A percentile compares a stretch with the other conserved stretches of the same genome.
Evolutionary conservation across 2,113 vertebrate genomes (phyloP).

Genomic region (Nematolebias whitei): DNA sequence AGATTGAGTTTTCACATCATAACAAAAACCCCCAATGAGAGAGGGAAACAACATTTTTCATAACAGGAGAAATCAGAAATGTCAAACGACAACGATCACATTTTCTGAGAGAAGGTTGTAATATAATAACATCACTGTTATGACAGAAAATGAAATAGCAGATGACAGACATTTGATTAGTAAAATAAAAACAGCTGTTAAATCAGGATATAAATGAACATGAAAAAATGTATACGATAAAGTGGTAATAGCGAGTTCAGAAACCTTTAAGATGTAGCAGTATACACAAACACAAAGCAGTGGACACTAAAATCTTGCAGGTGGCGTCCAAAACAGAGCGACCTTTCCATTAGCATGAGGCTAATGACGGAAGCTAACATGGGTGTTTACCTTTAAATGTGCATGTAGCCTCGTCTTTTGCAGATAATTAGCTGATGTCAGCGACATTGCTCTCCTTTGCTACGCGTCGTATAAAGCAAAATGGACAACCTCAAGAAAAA

Average conservation of each 20-base stretch:
- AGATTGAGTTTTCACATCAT: background rate
- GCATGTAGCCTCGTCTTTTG: conserved; percentile 31
- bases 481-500: background rate
- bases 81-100: conserved; percentile 19
- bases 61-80: conserved; percentile 22
- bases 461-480: background rate
- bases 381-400: conserved; percentile 70
- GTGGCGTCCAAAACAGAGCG: conserved; percentile 30
- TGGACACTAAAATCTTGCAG: background rate
- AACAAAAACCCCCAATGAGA: background rate
- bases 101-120: background rate
- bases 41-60: conserved; percentile 30
- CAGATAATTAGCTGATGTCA: conserved; percentile 13
- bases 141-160: background rate
- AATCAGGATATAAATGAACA: background rate
- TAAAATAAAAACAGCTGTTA: background rate
- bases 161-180: background rate
- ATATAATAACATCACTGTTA: background rate
- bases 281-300: background rate
- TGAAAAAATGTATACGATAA: background rate
- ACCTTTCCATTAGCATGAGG: conserved; percentile 42
- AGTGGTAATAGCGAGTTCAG: background rate
- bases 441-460: conserved; percentile 43
- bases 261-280: background rate
- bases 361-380: conserved; percentile 41